phyloP scores from a whole-genome alignment of 53 echinoderm and acorn worm genomes.

The Temnopleurus reevesii region DNA sequence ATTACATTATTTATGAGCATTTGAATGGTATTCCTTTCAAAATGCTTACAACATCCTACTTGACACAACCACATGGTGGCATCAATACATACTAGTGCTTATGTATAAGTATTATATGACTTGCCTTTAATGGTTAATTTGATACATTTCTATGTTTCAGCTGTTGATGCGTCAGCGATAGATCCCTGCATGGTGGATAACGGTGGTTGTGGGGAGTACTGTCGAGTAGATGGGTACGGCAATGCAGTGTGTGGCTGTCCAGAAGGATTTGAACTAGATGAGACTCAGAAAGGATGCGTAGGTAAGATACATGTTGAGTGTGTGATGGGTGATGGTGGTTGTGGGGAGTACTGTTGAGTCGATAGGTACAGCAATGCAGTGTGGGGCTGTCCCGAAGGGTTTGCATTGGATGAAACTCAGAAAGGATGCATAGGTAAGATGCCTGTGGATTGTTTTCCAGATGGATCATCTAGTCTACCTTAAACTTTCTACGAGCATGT shows the following conservation, averaged over 20 bases:
- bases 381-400: conserved; percentile 81
- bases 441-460: neutral
- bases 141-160: conserved; percentile 10
- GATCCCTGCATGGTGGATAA: conserved; percentile 77
- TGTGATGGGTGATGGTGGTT: neutral
- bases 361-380: conserved; percentile 62
- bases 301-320: conserved; percentile 54
- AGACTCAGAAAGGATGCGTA: conserved; percentile 65
- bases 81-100: too few relatives aligned
- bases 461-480: too few relatives aligned
- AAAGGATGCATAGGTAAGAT: conserved; percentile 75
- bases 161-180: conserved; percentile 49
- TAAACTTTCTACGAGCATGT: too few relatives aligned
- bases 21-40: too few relatives aligned
- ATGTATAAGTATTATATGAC: too few relatives aligned
- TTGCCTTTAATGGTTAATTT: too few relatives aligned
- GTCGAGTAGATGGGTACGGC: conserved; percentile 65
- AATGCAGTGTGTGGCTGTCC: conserved; percentile 71
- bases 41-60: too few relatives aligned
- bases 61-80: too few relatives aligned
- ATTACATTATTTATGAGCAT: too few relatives aligned
- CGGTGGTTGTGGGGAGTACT: conserved; percentile 82
- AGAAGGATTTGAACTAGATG: conserved; percentile 71
- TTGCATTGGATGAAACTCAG: conserved; percentile 62
- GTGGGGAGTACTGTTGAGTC: conserved; percentile 62